Percentiles rank a stretch among this genome's conserved stretches.
Evolutionary conservation across 2,888 invertebrate genomes (phyloP).

Genomic region (Oxyteleia sp.): DNA sequence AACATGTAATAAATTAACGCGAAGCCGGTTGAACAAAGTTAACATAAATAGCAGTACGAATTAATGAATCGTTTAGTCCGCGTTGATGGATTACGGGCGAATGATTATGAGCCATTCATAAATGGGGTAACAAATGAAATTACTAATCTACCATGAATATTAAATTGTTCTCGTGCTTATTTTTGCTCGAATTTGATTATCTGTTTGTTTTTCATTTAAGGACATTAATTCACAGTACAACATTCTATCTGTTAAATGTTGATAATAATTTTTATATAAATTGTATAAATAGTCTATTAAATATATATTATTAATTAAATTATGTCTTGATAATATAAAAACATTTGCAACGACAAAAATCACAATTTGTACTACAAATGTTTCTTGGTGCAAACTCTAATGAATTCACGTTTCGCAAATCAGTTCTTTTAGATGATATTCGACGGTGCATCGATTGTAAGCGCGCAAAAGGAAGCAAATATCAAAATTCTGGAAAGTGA

Average conservation of each 20-base stretch:
- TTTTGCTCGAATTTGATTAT: background rate
- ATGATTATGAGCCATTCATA: slow-evolving; percentile 11
- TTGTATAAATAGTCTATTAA: no score
- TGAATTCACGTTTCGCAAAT: background rate
- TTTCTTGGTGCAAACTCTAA: background rate
- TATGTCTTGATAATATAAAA: no score
- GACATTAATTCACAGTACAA: no score
- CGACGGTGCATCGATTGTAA: no score
- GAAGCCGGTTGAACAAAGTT: background rate
- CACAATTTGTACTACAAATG: no score
- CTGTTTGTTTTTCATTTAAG: background rate
- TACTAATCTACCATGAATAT: slow-evolving; percentile 1
- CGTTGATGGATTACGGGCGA: slow-evolving; percentile 13
- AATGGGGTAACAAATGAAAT: slow-evolving; percentile 21
- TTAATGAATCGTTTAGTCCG: background rate
- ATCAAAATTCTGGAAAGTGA: slow-evolving; percentile 44
- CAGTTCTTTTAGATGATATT: slow-evolving; percentile 8
- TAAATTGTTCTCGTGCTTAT: slow-evolving; percentile 5
- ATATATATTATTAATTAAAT: no score
- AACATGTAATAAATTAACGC: background rate
- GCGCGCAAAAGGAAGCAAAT: slow-evolving; percentile 38
- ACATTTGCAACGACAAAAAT: no score
- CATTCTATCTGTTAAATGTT: no score
- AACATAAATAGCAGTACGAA: slow-evolving; percentile 3
- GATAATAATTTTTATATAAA: no score